Conservation (phyloP, 1,140 invertebrate genomes). For the Agrypnia vestita region DNA sequence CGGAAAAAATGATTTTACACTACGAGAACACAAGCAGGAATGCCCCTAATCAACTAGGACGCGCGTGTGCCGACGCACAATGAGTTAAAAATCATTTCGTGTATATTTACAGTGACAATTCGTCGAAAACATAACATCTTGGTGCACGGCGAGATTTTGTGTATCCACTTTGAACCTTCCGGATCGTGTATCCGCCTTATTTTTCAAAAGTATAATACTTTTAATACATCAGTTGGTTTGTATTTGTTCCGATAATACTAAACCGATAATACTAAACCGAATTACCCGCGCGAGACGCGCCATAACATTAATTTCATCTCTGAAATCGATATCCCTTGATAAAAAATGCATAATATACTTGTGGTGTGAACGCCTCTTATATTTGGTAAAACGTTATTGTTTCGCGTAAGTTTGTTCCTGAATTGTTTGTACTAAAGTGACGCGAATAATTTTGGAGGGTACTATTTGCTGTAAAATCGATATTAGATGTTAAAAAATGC, state of each 20-base stretch:
- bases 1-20: conserved; percentile 26
- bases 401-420: not conserved
- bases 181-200: not conserved
- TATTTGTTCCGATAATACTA: not conserved
- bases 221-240: not conserved
- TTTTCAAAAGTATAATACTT: not conserved
- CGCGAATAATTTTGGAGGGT: not conserved
- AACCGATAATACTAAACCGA: not conserved
- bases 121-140: conserved; percentile 39
- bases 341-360: conserved; percentile 34
- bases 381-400: conserved; percentile 22
- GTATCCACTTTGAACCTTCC: conserved; percentile 15
- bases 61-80: not conserved
- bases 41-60: conserved; percentile 4
- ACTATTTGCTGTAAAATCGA: not conserved
- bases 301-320: conserved; percentile 24
- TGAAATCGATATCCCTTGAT: conserved; percentile 39
- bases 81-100: conserved; percentile 19
- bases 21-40: conserved; percentile 12
- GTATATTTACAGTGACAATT: conserved; percentile 34
- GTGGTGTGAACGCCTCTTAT: not conserved
- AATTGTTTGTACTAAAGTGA: conserved; percentile 4
- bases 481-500: conserved; percentile 41
- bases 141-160: not conserved
- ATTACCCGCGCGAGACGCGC: no score